Evolutionary conservation across 2,797 vertebrate genomes (phyloP).

Genomic region (Pangasius larnaudii): DNA sequence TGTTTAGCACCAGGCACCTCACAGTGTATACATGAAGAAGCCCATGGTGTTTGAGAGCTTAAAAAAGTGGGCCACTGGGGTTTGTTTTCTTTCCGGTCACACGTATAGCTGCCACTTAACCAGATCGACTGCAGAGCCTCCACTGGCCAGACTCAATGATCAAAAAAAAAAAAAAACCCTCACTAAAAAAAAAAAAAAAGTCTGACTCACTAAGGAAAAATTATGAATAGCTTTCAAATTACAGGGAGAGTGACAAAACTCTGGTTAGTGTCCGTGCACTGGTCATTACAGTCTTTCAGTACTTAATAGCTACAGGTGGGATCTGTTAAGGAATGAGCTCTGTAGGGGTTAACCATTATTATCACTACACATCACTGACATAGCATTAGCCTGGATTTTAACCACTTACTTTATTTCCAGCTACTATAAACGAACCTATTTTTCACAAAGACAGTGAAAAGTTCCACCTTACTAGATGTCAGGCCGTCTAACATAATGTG

Average conservation of each 20-base stretch:
- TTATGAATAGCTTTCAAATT: conserved; percentile 72
- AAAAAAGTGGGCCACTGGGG: conserved; percentile 60
- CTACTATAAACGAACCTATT: conserved; percentile 42
- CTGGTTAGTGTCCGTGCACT: conserved; percentile 66
- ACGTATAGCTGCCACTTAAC: conserved; percentile 71
- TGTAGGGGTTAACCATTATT: conserved; percentile 59
- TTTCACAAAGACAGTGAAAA: conserved; percentile 51
- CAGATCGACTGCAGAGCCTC: conserved; percentile 48
- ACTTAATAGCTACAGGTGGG: conserved; percentile 66
- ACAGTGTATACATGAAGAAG: conserved; percentile 69
- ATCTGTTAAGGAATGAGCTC: conserved; percentile 61
- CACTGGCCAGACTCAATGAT: conserved; percentile 33
- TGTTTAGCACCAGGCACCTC: conserved; percentile 60
- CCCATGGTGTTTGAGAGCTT: conserved; percentile 65
- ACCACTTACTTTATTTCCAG: conserved; percentile 54
- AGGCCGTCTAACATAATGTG: background rate
- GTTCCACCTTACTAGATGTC: conserved; percentile 26
- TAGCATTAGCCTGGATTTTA: conserved; percentile 43
- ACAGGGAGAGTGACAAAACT: conserved; percentile 59
- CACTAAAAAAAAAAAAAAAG: conserved; percentile 32
- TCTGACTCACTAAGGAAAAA: conserved; percentile 59
- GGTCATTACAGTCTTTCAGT: conserved; percentile 52
- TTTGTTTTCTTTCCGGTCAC: conserved; percentile 73
- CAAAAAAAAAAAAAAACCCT: conserved; percentile 47
- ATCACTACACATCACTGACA: conserved; percentile 47